These are phyloP conservation scores for Polietes domitor DNA, from an alignment of 2,888 invertebrate genomes.

Conservation along the genomic window DNA sequence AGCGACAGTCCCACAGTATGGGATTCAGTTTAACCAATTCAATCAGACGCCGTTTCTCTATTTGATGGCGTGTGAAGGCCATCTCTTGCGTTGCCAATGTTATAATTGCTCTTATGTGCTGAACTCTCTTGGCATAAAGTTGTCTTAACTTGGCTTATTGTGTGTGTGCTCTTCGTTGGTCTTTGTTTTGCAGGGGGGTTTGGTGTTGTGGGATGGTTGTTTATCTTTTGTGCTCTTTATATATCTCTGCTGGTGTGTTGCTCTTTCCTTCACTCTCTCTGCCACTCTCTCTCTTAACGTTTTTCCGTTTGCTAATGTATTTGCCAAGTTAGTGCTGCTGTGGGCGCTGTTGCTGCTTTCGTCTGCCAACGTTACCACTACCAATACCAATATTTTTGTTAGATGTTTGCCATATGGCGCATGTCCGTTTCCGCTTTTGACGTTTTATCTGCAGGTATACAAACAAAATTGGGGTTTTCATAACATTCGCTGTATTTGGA, in stretches of 20 bases:
- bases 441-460: constrained; percentile 65
- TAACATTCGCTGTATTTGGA: constrained; percentile 39
- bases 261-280: constrained; percentile 46
- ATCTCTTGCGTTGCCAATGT: constrained; percentile 64
- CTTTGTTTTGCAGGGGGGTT: too few relatives aligned
- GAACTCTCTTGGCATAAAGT: background rate
- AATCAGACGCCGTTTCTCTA: constrained; percentile 79
- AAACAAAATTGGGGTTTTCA: constrained; percentile 54
- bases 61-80: constrained; percentile 79
- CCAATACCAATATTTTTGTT: constrained; percentile 61
- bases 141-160: constrained; percentile 19
- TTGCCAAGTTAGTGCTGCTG: constrained; percentile 54
- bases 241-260: constrained; percentile 12
- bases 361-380: constrained; percentile 63
- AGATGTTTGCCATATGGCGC: constrained; percentile 68
- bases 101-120: background rate
- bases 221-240: background rate
- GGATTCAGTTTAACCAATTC: constrained; percentile 79
- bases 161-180: constrained; percentile 32
- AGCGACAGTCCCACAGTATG: constrained; percentile 78
- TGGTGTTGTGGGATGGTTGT: too few relatives aligned
- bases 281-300: constrained; percentile 66
- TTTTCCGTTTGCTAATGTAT: constrained; percentile 51
- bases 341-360: constrained; percentile 44
- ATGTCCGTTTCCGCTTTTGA: constrained; percentile 71